phyloP scores from a whole-genome alignment of 2,888 invertebrate genomes.

The Mesorhabditis sp. region DNA sequence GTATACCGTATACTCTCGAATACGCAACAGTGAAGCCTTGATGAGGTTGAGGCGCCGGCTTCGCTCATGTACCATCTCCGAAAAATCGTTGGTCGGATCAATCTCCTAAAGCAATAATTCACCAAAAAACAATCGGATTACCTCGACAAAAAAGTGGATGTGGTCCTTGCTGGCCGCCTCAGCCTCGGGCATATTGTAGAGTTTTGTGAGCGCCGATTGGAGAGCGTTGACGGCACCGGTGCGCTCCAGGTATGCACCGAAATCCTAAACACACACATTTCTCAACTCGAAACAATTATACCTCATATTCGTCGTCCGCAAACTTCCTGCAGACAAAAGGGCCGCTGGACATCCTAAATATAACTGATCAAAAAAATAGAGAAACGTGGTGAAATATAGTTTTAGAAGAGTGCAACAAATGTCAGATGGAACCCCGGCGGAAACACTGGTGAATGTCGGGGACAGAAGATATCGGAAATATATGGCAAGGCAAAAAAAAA shows the following conservation, averaged over 20 bases:
- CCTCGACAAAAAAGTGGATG: slow-evolving; percentile 1
- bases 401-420: neutral
- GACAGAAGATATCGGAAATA: neutral
- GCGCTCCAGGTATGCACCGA: neutral
- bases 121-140: neutral
- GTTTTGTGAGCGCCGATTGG: neutral
- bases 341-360: slow-evolving; percentile 1
- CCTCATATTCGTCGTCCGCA: neutral
- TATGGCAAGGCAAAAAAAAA: neutral
- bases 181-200: neutral
- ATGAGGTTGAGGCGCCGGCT: neutral
- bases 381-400: neutral
- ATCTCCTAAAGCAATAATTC: neutral
- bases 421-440: neutral
- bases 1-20: neutral
- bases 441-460: neutral
- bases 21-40: neutral
- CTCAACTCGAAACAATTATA: neutral
- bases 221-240: neutral
- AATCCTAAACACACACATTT: neutral
- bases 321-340: neutral
- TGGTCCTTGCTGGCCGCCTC: neutral
- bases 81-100: neutral
- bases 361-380: neutral
- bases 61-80: neutral